A percentile compares a stretch with the other conserved stretches of the same genome.
Evolutionary conservation across 2,113 vertebrate genomes (phyloP).

Genomic region (Pithys albifrons): DNA sequence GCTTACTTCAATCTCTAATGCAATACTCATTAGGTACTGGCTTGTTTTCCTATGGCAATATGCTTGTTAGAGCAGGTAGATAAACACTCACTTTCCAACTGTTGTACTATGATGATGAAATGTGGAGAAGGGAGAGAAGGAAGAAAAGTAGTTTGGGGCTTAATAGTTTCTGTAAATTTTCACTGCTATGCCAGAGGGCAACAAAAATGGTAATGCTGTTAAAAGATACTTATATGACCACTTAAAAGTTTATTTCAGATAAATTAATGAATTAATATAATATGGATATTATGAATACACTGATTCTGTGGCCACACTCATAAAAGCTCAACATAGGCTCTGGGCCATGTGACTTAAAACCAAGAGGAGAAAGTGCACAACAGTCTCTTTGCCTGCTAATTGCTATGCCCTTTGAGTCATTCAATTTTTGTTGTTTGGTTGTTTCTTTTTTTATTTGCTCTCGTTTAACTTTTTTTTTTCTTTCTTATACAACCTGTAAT

Average conservation of each 20-base stretch:
- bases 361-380: background rate
- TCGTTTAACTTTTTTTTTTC: background rate
- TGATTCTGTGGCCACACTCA: background rate
- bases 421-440: background rate
- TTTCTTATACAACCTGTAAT: background rate
- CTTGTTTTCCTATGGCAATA: background rate
- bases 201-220: background rate
- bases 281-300: background rate
- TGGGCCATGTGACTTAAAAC: background rate
- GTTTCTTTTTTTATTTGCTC: background rate
- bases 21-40: background rate
- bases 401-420: background rate
- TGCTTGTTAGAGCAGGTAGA: background rate
- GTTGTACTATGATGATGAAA: background rate
- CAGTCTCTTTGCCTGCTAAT: background rate
- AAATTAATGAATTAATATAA: background rate
- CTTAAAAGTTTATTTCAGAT: background rate
- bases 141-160: background rate
- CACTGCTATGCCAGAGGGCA: background rate
- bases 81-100: background rate
- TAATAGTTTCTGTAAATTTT: background rate
- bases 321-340: background rate
- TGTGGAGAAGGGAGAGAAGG: background rate
- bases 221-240: background rate
- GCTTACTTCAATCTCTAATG: background rate